phyloP scores from a whole-genome alignment of 2,888 invertebrate species.

The Euclidia mi region DNA sequence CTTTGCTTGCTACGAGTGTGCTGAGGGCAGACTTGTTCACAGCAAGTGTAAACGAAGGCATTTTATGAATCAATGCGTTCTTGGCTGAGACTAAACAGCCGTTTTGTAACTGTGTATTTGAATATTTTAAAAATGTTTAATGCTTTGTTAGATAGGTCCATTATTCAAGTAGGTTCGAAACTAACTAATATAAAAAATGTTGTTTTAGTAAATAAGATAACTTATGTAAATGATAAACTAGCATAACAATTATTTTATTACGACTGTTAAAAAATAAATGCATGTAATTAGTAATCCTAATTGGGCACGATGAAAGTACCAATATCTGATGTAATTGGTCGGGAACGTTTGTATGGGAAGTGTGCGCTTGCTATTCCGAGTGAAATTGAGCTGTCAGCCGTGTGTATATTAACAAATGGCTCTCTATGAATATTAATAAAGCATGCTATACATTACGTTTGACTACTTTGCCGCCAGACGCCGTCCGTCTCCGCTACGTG shows the following conservation, averaged over 20 bases:
- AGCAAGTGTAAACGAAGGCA: neutral
- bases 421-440: constrained; percentile 87
- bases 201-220: too few relatives aligned
- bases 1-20: constrained; percentile 26
- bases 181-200: too few relatives aligned
- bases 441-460: constrained; percentile 68
- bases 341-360: constrained; percentile 61
- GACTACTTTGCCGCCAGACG: constrained; percentile 58
- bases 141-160: too few relatives aligned
- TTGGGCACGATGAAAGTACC: constrained; percentile 45
- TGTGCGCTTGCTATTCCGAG: constrained; percentile 66
- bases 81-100: neutral
- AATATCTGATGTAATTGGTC: constrained; percentile 67
- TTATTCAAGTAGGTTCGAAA: too few relatives aligned
- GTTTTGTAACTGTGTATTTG: neutral
- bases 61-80: constrained; percentile 4
- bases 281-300: constrained; percentile 48
- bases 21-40: neutral
- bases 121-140: too few relatives aligned
- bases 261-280: constrained; percentile 36
- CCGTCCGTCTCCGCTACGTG: constrained; percentile 46
- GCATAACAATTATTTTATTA: constrained; percentile 39
- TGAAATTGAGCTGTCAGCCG: constrained; percentile 87
- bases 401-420: constrained; percentile 85
- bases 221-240: neutral